Evolutionary conservation across 1,140 invertebrate genomes (phyloP).

Genomic region (Drosophila repletoides): DNA sequence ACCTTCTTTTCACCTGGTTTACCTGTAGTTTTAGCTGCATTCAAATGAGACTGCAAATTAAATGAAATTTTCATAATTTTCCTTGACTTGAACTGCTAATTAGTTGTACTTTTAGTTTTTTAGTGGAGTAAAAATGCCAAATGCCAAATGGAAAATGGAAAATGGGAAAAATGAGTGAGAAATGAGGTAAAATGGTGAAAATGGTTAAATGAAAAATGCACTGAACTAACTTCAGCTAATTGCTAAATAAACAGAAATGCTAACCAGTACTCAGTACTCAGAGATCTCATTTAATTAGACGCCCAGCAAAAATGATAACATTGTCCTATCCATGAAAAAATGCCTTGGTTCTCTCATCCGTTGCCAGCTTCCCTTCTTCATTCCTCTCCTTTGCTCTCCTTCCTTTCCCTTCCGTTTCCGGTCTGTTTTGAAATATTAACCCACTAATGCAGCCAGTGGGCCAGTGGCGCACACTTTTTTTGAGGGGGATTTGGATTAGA

Average conservation of each 20-base stretch:
- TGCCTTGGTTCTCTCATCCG: slow-evolving; percentile 27
- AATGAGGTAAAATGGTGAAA: too few species aligned
- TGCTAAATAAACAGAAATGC: slow-evolving; percentile 32
- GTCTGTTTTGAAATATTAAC: slow-evolving; percentile 64
- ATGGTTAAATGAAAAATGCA: slow-evolving; percentile 24
- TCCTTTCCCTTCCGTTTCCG: slow-evolving; percentile 40
- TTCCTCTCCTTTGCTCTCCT: background rate
- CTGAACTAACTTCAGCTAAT: slow-evolving; percentile 30
- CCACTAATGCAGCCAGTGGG: slow-evolving; percentile 66
- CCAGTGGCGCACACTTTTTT: too few species aligned
- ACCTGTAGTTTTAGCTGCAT: too few species aligned
- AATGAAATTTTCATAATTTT: slow-evolving; percentile 71
- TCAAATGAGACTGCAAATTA: slow-evolving; percentile 18
- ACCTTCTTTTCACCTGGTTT: too few species aligned
- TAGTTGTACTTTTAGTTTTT: slow-evolving; percentile 63
- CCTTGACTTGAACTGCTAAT: slow-evolving; percentile 58
- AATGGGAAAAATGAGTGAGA: too few species aligned
- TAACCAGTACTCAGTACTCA: slow-evolving; percentile 7
- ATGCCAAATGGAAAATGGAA: too few species aligned
- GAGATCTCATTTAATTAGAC: slow-evolving; percentile 56
- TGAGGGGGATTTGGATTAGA: too few species aligned
- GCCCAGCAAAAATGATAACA: slow-evolving; percentile 37
- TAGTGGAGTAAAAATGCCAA: too few species aligned
- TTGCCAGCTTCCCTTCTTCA: background rate
- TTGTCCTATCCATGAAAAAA: slow-evolving; percentile 39